Conservation (phyloP, 2,797 vertebrate genomes). For the Anguilla obscura region DNA sequence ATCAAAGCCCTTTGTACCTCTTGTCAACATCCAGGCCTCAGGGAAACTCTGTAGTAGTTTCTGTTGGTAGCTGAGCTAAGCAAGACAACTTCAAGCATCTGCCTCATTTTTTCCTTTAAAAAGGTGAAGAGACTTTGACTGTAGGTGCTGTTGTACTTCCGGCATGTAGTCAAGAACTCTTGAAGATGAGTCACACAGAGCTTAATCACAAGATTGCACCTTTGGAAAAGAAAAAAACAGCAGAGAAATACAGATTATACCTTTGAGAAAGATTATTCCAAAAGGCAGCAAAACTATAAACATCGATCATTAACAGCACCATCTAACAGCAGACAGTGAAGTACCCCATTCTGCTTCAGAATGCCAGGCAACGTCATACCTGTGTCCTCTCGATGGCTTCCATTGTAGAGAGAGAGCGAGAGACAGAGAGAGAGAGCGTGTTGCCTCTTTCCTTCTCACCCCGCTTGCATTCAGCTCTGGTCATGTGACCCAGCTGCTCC, state of each 20-base stretch:
- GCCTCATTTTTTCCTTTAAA: not conserved
- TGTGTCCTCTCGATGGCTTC: slow-evolving; percentile 34
- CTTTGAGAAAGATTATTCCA: not conserved
- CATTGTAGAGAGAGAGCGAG: slow-evolving; percentile 25
- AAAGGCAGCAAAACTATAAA: not conserved
- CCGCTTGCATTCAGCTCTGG: slow-evolving; percentile 37
- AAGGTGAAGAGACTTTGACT: not conserved
- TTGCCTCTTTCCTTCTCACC: slow-evolving; percentile 48
- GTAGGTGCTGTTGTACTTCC: not conserved
- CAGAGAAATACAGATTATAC: not conserved
- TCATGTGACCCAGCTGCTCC: slow-evolving; percentile 51
- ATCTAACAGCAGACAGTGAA: not conserved
- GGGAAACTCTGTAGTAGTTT: not conserved
- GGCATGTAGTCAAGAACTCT: not conserved
- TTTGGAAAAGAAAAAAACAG: slow-evolving; percentile 17
- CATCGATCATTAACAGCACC: not conserved
- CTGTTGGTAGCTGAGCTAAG: not conserved
- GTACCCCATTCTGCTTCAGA: not conserved
- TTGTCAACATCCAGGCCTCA: not conserved
- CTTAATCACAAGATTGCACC: not conserved
- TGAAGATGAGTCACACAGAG: slow-evolving; percentile 1
- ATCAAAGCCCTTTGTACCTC: not conserved
- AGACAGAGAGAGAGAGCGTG: slow-evolving; percentile 38
- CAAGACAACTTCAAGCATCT: not conserved
- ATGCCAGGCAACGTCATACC: slow-evolving; percentile 34